phyloP scores from a whole-genome alignment of 2,113 vertebrate species.

The Tetrax tetrax region DNA sequence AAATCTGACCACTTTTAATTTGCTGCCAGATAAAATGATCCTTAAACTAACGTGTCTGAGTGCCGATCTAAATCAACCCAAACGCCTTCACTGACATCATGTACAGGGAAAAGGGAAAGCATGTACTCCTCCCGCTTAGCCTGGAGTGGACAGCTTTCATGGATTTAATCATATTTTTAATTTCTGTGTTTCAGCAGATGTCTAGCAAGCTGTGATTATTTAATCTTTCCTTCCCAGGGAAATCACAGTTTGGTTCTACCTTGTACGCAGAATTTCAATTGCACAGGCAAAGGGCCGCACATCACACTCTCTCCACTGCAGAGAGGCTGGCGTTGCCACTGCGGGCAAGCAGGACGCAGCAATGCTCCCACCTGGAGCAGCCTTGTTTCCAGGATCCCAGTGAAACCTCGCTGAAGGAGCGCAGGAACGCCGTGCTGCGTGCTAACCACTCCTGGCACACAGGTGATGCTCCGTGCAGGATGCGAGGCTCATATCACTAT shows the following conservation, averaged over 20 bases:
- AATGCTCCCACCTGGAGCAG: background rate
- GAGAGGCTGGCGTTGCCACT: background rate
- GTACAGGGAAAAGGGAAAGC: background rate
- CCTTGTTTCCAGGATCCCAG: background rate
- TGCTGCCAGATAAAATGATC: background rate
- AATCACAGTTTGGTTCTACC: background rate
- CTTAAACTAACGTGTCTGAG: background rate
- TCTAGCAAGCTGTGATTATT: background rate
- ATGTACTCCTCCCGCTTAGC: background rate
- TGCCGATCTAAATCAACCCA: background rate
- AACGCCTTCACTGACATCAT: background rate
- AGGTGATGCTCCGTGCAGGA: background rate
- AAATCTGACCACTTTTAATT: too few species aligned
- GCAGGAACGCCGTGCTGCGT: background rate
- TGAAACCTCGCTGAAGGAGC: background rate
- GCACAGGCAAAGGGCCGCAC: background rate
- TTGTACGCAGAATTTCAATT: background rate
- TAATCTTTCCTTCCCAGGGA: background rate
- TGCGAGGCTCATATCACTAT: background rate
- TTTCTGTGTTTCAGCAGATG: background rate
- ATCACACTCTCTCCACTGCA: rapidly evolving
- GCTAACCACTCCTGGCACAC: background rate
- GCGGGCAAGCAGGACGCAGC: background rate
- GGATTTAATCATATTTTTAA: background rate
- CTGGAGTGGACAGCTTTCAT: background rate